Conservation (phyloP, 2,113 vertebrate species). For the Myiopsitta monachus region DNA sequence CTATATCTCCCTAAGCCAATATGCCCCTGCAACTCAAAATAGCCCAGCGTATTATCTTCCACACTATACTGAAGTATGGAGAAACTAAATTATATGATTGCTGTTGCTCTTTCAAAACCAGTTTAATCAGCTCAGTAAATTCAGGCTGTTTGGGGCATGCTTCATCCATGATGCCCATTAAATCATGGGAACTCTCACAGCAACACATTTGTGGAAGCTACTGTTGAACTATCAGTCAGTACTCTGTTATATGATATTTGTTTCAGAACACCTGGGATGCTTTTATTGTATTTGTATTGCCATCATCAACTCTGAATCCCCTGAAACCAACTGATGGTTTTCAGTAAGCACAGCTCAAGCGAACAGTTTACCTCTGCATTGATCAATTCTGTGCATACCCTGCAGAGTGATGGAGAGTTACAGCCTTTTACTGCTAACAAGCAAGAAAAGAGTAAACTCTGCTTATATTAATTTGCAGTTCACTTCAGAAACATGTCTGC, state of each 20-base stretch:
- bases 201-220: neutral
- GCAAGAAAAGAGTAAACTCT: neutral
- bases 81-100: neutral
- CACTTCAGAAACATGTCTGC: neutral
- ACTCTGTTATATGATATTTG: neutral
- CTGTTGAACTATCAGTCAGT: rapidly evolving
- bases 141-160: neutral
- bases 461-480: neutral
- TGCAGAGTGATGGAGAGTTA: neutral
- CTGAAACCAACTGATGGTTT: neutral
- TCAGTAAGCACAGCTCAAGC: neutral
- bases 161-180: neutral
- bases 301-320: neutral
- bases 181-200: neutral
- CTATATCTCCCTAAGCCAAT: neutral
- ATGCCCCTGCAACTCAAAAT: neutral
- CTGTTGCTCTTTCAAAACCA: neutral
- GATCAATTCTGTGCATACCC: neutral
- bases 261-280: neutral
- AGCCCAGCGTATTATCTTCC: neutral
- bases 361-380: neutral
- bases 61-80: neutral
- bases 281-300: neutral
- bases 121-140: neutral
- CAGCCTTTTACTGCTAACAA: neutral